These are phyloP conservation scores for Tholera decimalis DNA, from an alignment of 2,888 invertebrate genomes.

Conservation along the genomic window DNA sequence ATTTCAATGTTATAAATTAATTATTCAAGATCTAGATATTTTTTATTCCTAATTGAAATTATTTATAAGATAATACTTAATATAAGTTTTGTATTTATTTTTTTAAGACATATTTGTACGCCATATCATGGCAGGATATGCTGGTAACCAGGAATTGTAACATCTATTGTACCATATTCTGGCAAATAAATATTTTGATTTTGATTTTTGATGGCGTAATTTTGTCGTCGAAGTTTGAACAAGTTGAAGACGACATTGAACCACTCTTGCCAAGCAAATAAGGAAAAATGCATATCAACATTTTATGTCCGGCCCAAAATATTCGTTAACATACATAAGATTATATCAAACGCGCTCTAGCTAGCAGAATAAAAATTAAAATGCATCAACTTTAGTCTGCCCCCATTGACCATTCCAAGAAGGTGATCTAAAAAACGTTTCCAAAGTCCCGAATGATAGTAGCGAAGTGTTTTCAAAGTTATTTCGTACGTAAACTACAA, in stretches of 20 bases:
- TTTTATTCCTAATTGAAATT: too few relatives aligned
- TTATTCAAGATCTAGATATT: too few relatives aligned
- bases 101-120: too few relatives aligned
- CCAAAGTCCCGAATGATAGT: neutral
- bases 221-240: conserved; percentile 39
- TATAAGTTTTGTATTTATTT: too few relatives aligned
- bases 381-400: conserved; percentile 6
- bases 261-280: conserved; percentile 18
- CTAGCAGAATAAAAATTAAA: conserved; percentile 22
- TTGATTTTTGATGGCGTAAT: too few relatives aligned
- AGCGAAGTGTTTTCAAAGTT: conserved; percentile 17
- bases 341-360: neutral
- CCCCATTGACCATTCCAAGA: conserved; percentile 9
- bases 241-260: conserved; percentile 21
- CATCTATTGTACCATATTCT: too few relatives aligned
- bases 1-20: too few relatives aligned
- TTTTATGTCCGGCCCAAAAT: conserved; percentile 18
- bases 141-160: too few relatives aligned
- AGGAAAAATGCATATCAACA: conserved; percentile 7
- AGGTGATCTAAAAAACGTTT: conserved; percentile 7
- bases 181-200: too few relatives aligned
- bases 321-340: conserved; percentile 5
- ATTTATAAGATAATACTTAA: too few relatives aligned
- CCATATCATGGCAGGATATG: too few relatives aligned
- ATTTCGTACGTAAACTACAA: conserved; percentile 3